A percentile compares a stretch with the other conserved stretches of the same genome.
Evolutionary conservation across 2,113 vertebrate species (phyloP).

Genomic region (Emberiza fucata): DNA sequence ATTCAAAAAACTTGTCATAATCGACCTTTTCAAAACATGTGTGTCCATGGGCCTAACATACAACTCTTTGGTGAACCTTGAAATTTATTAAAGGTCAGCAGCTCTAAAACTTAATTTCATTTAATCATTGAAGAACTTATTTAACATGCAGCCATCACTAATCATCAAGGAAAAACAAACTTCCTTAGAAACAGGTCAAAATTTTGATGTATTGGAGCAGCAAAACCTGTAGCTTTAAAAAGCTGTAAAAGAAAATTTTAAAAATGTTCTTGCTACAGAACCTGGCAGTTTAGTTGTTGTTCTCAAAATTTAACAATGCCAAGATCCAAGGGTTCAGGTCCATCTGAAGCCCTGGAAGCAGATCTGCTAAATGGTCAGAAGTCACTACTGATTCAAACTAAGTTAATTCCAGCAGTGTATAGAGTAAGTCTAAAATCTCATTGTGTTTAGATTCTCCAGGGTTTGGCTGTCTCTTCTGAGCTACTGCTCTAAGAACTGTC

Average conservation of each 20-base stretch:
- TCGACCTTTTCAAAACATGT: slow-evolving; percentile 36
- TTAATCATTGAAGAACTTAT: not conserved
- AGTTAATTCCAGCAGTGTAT: not conserved
- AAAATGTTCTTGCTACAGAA: not conserved
- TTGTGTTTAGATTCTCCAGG: not conserved
- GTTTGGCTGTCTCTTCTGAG: not conserved
- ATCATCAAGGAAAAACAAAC: not conserved
- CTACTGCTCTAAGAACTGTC: not conserved
- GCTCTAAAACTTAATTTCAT: not conserved
- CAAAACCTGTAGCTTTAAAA: not conserved
- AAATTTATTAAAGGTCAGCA: slow-evolving; percentile 31
- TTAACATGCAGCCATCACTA: not conserved
- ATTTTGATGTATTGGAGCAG: not conserved
- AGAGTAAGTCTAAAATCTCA: not conserved
- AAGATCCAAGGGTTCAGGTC: not conserved
- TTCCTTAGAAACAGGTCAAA: not conserved
- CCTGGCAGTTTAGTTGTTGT: not conserved
- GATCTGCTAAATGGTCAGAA: not conserved
- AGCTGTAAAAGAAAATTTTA: not conserved
- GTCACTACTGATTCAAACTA: not conserved
- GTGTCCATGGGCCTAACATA: not conserved
- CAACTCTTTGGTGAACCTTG: not conserved
- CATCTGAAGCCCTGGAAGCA: not conserved
- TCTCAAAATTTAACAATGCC: not conserved
- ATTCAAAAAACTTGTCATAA: slow-evolving; percentile 14